phyloP scores from a whole-genome alignment of 2,113 vertebrate species.

The Cyanoramphus novaezelandiae region DNA sequence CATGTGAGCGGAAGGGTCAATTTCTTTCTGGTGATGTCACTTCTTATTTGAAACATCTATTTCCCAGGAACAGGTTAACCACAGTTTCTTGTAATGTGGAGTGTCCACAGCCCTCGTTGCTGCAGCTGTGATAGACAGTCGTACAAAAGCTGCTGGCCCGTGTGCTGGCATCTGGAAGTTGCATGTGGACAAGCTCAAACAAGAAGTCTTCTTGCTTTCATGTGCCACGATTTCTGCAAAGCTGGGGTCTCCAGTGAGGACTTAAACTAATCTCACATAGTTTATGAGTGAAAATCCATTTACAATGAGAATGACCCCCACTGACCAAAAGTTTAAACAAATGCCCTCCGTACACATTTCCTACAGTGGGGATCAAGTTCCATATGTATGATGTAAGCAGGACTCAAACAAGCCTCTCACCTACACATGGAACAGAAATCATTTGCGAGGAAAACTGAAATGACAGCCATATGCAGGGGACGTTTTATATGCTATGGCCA shows the following conservation, averaged over 20 bases:
- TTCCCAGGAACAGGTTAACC: not conserved
- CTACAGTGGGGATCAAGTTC: constrained; percentile 73
- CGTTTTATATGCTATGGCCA: constrained; percentile 45
- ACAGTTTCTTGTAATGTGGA: not conserved
- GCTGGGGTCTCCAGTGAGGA: constrained; percentile 51
- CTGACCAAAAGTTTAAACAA: constrained; percentile 71
- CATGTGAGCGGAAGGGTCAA: not conserved
- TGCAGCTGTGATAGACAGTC: not conserved
- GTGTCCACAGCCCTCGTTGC: not conserved
- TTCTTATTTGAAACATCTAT: not conserved
- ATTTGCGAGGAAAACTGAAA: constrained; percentile 69
- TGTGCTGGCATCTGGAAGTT: constrained; percentile 52
- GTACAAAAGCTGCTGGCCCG: not conserved
- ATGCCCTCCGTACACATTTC: constrained; percentile 56
- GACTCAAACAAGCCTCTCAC: constrained; percentile 63
- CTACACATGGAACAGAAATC: constrained; percentile 71
- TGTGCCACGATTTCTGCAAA: constrained; percentile 61
- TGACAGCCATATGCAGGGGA: constrained; percentile 71
- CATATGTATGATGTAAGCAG: constrained; percentile 75
- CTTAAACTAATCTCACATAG: constrained; percentile 73
- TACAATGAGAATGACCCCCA: constrained; percentile 70
- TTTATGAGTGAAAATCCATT: constrained; percentile 78
- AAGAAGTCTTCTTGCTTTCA: constrained; percentile 65
- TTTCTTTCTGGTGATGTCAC: not conserved
- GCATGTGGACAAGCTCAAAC: not conserved